phyloP scores from a whole-genome alignment of 1,140 invertebrate genomes.

The Diplogasteroides magnus region DNA sequence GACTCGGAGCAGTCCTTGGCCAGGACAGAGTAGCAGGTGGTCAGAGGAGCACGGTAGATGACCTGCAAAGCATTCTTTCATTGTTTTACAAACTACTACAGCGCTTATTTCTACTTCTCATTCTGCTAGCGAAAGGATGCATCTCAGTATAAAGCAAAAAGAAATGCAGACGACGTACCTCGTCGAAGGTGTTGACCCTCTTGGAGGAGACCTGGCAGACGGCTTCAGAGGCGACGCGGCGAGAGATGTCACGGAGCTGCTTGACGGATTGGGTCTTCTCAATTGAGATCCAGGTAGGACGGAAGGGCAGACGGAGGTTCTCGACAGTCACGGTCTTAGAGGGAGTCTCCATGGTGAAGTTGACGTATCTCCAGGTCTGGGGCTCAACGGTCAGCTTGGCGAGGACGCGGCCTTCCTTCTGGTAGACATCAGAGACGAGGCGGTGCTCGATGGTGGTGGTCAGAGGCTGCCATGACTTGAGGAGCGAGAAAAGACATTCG shows the following conservation, averaged over 20 bases:
- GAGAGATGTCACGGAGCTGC: slow-evolving; percentile 1
- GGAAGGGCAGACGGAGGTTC: slow-evolving; percentile 19
- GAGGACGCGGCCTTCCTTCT: slow-evolving; percentile 4
- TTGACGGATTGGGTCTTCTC: slow-evolving; percentile 1
- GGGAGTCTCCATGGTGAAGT: slow-evolving; percentile 21
- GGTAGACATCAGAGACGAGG: too few species aligned
- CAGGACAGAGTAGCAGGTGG: slow-evolving; percentile 40
- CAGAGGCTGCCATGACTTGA: too few species aligned
- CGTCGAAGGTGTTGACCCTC: slow-evolving; percentile 26
- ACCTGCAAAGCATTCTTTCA: slow-evolving; percentile 25
- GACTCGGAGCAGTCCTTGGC: slow-evolving; percentile 46
- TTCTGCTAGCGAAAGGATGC: too few species aligned
- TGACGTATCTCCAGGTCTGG: slow-evolving; percentile 15
- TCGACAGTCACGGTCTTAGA: slow-evolving; percentile 6
- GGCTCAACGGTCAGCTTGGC: slow-evolving; percentile 22
- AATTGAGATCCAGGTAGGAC: slow-evolving; percentile 10
- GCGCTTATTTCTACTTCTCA: too few species aligned
- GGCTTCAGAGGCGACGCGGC: slow-evolving; percentile 3
- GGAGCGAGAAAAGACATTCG: too few species aligned
- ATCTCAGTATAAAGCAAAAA: too few species aligned
- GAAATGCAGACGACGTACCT: too few species aligned
- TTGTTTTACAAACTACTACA: too few species aligned
- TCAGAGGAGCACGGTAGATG: slow-evolving; percentile 25
- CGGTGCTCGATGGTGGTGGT: too few species aligned
- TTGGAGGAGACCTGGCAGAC: slow-evolving; percentile 22